Percentiles rank a stretch among this genome's conserved stretches.
Evolutionary conservation across 2,113 vertebrate genomes (phyloP).

Genomic region (Quiscalus mexicanus): DNA sequence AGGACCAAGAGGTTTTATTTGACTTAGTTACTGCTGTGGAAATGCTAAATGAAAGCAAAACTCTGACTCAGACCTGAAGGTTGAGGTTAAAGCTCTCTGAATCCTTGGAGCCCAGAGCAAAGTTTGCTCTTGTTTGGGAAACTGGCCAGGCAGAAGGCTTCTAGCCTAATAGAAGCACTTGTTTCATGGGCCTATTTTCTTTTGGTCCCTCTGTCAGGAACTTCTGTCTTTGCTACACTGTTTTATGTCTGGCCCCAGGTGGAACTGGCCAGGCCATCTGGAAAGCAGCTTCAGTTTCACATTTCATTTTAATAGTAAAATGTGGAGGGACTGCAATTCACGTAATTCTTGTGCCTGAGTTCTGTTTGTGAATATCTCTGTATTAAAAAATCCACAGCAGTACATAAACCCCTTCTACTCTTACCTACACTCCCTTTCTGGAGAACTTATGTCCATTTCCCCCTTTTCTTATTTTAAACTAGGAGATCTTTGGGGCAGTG

Average conservation of each 20-base stretch:
- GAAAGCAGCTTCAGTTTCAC: background rate
- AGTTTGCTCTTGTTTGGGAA: background rate
- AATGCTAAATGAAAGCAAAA: background rate
- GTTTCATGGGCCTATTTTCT: background rate
- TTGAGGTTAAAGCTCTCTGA: background rate
- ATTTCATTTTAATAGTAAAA: background rate
- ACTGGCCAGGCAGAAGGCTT: background rate
- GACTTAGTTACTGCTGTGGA: background rate
- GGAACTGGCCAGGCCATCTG: background rate
- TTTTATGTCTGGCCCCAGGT: background rate
- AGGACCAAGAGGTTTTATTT: background rate
- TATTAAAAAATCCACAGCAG: background rate
- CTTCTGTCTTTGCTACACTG: background rate
- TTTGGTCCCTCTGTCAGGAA: background rate
- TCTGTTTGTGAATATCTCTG: background rate
- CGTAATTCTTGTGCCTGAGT: background rate
- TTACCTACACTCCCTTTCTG: background rate
- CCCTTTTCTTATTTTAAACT: background rate
- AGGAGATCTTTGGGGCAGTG: background rate
- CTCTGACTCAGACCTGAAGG: background rate
- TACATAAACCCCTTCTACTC: background rate
- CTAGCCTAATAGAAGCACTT: background rate
- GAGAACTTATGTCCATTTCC: background rate
- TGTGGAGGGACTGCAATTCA: background rate
- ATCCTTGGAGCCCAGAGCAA: background rate